phyloP scores from a whole-genome alignment of 1,140 invertebrate genomes.

The Rhagoletis pomonella region DNA sequence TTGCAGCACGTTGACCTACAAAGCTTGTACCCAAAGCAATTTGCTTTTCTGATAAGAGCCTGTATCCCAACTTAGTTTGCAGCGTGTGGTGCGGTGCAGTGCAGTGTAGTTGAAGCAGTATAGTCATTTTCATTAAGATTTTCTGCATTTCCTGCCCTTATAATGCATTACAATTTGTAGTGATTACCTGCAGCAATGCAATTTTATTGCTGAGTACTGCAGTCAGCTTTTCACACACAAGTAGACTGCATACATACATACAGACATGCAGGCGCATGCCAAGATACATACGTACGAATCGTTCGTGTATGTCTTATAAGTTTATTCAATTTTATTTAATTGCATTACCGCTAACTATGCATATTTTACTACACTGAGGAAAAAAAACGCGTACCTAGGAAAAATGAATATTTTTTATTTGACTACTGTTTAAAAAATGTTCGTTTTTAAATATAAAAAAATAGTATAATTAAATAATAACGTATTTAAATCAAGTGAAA shows the following conservation, averaged over 20 bases:
- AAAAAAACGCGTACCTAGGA: not conserved
- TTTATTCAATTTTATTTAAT: conserved; percentile 51
- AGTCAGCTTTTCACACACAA: not conserved
- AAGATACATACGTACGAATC: not conserved
- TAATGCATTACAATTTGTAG: conserved; percentile 51
- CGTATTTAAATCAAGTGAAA: not conserved
- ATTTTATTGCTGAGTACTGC: not conserved
- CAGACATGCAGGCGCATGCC: not conserved
- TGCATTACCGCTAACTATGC: conserved; percentile 29
- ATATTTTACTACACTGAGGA: conserved; percentile 10
- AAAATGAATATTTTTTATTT: too few relatives aligned
- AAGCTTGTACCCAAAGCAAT: conserved; percentile 12
- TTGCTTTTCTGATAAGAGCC: not conserved
- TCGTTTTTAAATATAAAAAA: too few relatives aligned
- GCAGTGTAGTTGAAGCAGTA: not conserved
- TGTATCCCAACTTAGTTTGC: not conserved
- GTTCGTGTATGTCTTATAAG: not conserved
- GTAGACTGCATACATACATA: not conserved
- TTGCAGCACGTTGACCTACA: not conserved
- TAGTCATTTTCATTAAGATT: conserved; percentile 36
- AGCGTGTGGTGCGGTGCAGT: not conserved
- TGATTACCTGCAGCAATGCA: conserved; percentile 49
- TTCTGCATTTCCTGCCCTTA: conserved; percentile 29
- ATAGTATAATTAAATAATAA: too few relatives aligned
- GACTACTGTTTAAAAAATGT: too few relatives aligned